Base-by-base conservation (phyloP, 2,888 invertebrate genomes). In the Nymphalis urticae region DNA sequence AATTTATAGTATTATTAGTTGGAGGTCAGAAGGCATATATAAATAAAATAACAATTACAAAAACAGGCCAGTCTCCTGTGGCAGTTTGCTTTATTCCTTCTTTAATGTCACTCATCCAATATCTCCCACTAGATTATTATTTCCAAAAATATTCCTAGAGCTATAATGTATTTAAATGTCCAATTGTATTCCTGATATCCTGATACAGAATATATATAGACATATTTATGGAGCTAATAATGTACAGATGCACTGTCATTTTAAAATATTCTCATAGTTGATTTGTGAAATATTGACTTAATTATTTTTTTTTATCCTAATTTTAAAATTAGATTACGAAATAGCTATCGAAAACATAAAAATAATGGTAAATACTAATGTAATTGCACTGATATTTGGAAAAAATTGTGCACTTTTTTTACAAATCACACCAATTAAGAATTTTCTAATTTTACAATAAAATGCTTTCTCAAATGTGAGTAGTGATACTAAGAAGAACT, bases 1-100 rank as follows among this genome's bases (percentile, higher is more conserved):
- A 42, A 42, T 42, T 2, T 1, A 42, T 27, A 27, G 27, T 27
- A 32, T 32, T 6, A 32, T 42, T 42, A 42, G 4, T 42, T 4
- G 4, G 13, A 4, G 10, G 32, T 42, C 13, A 32, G 17, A 13
- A 47, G 42, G 50, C 2, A 21, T 17, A 17, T 5, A 64, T 17
- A 67, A 72, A 66, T 64, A 70, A 70, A 62, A 65, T 61, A 66
- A 66, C 36, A 8, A 47, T 47, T 66, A 61, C 53, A 86, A 89
- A 90, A 89, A 86, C 87, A 85, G 87, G 79, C 88, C 89, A 85
- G 79, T 77, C 79, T 17, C 48, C 51, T 62, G 89, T 87, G 89
- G 89, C 83, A 85, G 85, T 87, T 86, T 82, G 87, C 88, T 92
- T 92, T 91, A 91, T 90, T 91, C 79, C 79, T 81, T 85, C 83